Base-by-base conservation (phyloP, 2,113 vertebrate genomes). In the Syngnathus typhle region DNA sequence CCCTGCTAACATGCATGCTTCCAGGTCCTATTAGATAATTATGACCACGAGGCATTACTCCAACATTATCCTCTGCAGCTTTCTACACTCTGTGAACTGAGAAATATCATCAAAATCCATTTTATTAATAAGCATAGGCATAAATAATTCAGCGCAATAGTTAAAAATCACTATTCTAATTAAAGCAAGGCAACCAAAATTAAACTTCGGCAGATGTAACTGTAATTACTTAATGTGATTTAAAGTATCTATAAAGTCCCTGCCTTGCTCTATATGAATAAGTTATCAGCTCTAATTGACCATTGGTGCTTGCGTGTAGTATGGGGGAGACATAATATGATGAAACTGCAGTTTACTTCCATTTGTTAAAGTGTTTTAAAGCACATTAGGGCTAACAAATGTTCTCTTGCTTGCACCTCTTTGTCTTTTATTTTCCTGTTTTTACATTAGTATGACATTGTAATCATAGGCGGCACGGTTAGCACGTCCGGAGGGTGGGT, bases 81-180 rank as follows among this genome's bases (percentile, higher is more conserved):
- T 67, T 41, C 16, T 54, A 66, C 44, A 59, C 65, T 71, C 68
- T 27, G 65, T 72, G 47, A 12, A 71, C 52, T 65, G 9, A 51
- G 56, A 76, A 61, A 72, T 73, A 79, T 75, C 69, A 73, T 47
- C 68, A 65, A 72, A 78, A 75, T 6, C 61, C 60, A 68, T 61
- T 75, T 69, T 69, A 46, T 44, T 7, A 23, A 54, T 82, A 80
- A 73, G 77, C 68, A 56, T 62, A 39, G 15, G 39, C 62, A 81
- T 84, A 71, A 78, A 81, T 83, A 82, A 85, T 80, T 79, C 73
- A 83, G 72, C 21, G 63, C 76, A 75, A 61, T 44, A 44, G 5
- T 62, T 85, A 65, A 69, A 32, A 80, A 73, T 75, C 73, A 69
- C 15, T 54, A 72, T 65, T 75, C 55, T 46, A 67, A 70, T 75